A percentile compares a stretch with the other conserved stretches of the same genome.
These are phyloP conservation scores for Caenorhabditis drosophilae DNA, from an alignment of 2,888 invertebrate genomes.

Conservation along the genomic window DNA sequence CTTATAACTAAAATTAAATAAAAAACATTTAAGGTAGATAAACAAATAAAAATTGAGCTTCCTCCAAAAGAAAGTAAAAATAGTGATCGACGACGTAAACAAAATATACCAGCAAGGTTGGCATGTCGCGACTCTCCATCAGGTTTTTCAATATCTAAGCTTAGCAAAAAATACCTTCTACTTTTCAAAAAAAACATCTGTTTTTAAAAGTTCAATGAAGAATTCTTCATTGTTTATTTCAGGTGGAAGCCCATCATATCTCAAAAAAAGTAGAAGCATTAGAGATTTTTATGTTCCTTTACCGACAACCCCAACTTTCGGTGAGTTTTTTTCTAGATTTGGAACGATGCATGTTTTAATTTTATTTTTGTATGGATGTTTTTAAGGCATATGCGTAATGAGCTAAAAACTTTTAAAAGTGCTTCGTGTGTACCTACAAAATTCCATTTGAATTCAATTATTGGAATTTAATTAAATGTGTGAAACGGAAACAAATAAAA, in stretches of 20 bases:
- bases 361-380: too few relatives aligned
- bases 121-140: constrained; percentile 25
- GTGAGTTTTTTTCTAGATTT: constrained; percentile 23
- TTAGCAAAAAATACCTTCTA: too few relatives aligned
- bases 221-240: constrained; percentile 3
- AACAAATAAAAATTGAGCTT: constrained; percentile 69
- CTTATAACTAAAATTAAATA: background rate
- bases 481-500: too few relatives aligned
- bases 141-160: too few relatives aligned
- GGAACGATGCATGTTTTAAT: too few relatives aligned
- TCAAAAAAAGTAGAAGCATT: constrained; percentile 26
- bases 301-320: constrained; percentile 34
- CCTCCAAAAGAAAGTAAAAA: constrained; percentile 69
- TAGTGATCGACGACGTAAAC: constrained; percentile 48
- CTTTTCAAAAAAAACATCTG: too few relatives aligned
- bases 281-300: constrained; percentile 29
- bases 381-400: too few relatives aligned
- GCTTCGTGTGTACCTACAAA: too few relatives aligned
- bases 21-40: constrained; percentile 61
- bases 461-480: too few relatives aligned
- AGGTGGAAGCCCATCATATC: constrained; percentile 35
- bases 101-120: constrained; percentile 31
- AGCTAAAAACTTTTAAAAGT: background rate
- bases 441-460: too few relatives aligned
- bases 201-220: too few relatives aligned